phyloP scores from a whole-genome alignment of 2,888 invertebrate species.

The Rhagonycha fulva region DNA sequence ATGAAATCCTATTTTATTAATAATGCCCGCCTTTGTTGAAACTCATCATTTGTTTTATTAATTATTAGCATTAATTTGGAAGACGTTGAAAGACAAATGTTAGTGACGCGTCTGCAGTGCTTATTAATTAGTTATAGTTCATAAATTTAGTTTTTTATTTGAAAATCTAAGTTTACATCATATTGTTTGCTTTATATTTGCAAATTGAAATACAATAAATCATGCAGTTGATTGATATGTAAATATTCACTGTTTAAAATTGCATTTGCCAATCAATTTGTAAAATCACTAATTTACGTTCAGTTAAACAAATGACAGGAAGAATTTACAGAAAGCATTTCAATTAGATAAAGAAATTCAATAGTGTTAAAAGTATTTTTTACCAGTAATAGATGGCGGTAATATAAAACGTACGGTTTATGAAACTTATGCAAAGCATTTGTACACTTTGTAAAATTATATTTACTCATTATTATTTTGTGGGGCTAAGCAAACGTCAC shows the following conservation, averaged over 20 bases:
- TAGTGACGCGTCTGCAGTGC: conserved; percentile 34
- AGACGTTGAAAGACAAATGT: conserved; percentile 36
- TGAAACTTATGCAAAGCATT: too few species aligned
- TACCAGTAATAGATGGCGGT: too few species aligned
- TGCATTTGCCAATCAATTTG: not conserved
- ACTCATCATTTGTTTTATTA: conserved; percentile 36
- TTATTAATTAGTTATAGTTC: conserved; percentile 36
- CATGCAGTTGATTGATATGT: not conserved
- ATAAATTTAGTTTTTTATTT: conserved; percentile 26
- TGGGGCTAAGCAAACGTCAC: too few species aligned
- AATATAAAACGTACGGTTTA: too few species aligned
- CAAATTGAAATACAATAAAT: not conserved
- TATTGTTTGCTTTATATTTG: not conserved
- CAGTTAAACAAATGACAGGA: not conserved
- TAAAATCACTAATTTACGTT: not conserved
- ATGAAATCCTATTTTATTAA: conserved; percentile 25
- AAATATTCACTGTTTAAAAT: not conserved
- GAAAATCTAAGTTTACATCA: not conserved
- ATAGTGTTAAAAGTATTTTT: too few species aligned
- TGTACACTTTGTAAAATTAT: too few species aligned
- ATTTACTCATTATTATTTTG: too few species aligned
- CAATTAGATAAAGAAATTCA: too few species aligned
- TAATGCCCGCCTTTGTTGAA: conserved; percentile 29
- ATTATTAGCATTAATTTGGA: conserved; percentile 37
- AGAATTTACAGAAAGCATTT: not conserved